Base-by-base conservation (phyloP, 30 jellyfish, hydroid and myxozoan species). In the Pseudorhiza aurosa region DNA sequence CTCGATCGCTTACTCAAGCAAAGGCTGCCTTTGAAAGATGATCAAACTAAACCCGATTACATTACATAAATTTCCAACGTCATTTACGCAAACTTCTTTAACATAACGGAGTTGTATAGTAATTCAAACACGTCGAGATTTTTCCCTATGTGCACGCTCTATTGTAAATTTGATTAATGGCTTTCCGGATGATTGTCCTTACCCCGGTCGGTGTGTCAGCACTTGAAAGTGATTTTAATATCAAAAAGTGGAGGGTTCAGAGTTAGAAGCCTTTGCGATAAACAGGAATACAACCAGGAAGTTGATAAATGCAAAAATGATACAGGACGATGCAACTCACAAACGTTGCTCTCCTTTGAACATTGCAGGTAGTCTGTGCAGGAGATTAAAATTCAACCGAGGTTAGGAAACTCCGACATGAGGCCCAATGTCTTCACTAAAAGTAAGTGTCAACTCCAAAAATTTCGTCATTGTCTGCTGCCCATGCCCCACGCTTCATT, bases 241-340 rank as follows among this genome's bases (percentile, higher is more conserved):
- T 5, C 17, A 51, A 43, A 40, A 35, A 73, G 31, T 35, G 50
- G 46, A 27, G 55, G 70, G 83, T 22, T 50, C 60, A 28, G 29
- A 8, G 30, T 47, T 29, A 73, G 32, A 49, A 29, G 44, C 36
- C 53, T 73, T 53, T 68, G 17, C 18, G 82, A 9, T 39, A 42
- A 14, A 22, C 82, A 68, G 82, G 82, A 68, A 68, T 60, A 73
- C 8, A 46, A 28, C 86, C 62, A 73, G 75, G 86, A 73, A 73
- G 75, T 53, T 37, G 22, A 51, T 53, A 71, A 26, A 47, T 53
- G 63, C 29, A 45, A 37, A 45, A 46, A 25, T 9, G 31, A 50
- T 29, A 28, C 11, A 30, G 51, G 17, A 60, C n/a, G n/a, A n/a
- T n/a, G n/a, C n/a, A n/a, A n/a, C n/a, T n/a, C n/a, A n/a, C n/a